Evolutionary conservation across 1,140 invertebrate genomes (phyloP).

Genomic region (Eriosoma lanigerum): DNA sequence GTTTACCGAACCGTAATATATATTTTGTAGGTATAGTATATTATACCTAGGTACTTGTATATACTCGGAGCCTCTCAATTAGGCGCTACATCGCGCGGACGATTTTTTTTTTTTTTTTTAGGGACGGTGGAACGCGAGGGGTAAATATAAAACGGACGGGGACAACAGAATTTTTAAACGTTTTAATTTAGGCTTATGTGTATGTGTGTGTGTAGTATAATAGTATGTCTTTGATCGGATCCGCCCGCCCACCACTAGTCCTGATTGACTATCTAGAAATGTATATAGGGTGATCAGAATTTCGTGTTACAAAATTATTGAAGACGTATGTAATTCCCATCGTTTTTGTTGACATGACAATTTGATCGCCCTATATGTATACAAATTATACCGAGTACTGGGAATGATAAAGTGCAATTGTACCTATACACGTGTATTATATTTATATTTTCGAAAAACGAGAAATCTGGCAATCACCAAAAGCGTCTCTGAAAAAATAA

Average conservation of each 20-base stretch:
- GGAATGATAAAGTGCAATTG: background rate
- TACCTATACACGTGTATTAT: no score
- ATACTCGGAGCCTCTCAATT: constrained; percentile 30
- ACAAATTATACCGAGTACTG: background rate
- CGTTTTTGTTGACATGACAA: no score
- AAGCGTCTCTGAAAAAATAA: constrained; percentile 2
- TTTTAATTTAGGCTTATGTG: constrained; percentile 28
- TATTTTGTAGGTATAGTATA: constrained; percentile 18
- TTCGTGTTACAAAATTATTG: no score
- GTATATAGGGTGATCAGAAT: no score
- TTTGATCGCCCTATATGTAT: no score
- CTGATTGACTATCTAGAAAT: background rate
- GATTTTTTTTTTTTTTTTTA: background rate
- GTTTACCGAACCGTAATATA: constrained; percentile 28
- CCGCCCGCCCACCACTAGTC: constrained; percentile 16
- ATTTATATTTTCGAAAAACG: no score
- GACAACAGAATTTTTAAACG: constrained; percentile 22
- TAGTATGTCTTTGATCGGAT: constrained; percentile 34
- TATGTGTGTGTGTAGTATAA: background rate
- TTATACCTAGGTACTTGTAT: no score
- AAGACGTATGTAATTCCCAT: no score
- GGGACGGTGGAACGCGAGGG: background rate
- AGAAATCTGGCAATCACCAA: background rate
- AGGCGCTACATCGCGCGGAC: constrained; percentile 21
- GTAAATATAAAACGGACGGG: background rate